Percentiles rank a stretch among this genome's conserved stretches.
These are phyloP conservation scores for Sebastes umbrosus DNA, from an alignment of 2,797 vertebrate species.

Conservation along the genomic window DNA sequence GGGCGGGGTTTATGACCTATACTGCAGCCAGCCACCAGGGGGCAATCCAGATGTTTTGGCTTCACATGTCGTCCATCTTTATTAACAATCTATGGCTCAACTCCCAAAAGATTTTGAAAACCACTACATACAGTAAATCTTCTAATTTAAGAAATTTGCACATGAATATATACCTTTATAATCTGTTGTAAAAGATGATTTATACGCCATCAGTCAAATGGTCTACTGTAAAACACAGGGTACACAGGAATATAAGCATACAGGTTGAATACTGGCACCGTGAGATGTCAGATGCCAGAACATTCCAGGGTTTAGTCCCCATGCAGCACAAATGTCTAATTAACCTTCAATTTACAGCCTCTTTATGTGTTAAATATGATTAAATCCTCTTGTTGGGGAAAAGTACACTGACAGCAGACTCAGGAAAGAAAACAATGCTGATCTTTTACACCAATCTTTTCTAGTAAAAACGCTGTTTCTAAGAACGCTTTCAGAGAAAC, in stretches of 20 bases:
- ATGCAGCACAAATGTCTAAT: slow-evolving; percentile 54
- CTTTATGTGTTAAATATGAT: slow-evolving; percentile 9
- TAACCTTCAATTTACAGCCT: slow-evolving; percentile 17
- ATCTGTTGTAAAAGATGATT: slow-evolving; percentile 34
- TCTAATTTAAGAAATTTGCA: slow-evolving; percentile 52
- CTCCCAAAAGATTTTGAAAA: slow-evolving; percentile 37
- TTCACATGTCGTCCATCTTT: no score
- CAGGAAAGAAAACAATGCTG: slow-evolving; percentile 70
- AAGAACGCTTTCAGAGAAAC: slow-evolving; percentile 57
- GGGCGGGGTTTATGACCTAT: no score
- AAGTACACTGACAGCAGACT: slow-evolving; percentile 57
- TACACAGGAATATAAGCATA: slow-evolving; percentile 37
- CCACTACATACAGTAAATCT: slow-evolving; percentile 1
- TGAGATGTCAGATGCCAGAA: slow-evolving; percentile 42
- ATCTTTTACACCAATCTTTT: slow-evolving; percentile 61
- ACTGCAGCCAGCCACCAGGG: no score
- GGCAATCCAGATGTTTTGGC: no score
- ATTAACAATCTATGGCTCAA: slow-evolving; percentile 18
- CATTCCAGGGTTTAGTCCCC: slow-evolving; percentile 73
- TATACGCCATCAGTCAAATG: slow-evolving; percentile 17
- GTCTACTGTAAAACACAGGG: slow-evolving; percentile 62
- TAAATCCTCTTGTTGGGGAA: slow-evolving; percentile 27
- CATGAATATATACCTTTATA: slow-evolving; percentile 53
- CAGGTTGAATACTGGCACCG: slow-evolving; percentile 30
- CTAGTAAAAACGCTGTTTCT: slow-evolving; percentile 43